Percentiles rank a stretch among this genome's conserved stretches.
Evolutionary conservation across 2,888 invertebrate species (phyloP).

Genomic region (Monochamus alternatus): DNA sequence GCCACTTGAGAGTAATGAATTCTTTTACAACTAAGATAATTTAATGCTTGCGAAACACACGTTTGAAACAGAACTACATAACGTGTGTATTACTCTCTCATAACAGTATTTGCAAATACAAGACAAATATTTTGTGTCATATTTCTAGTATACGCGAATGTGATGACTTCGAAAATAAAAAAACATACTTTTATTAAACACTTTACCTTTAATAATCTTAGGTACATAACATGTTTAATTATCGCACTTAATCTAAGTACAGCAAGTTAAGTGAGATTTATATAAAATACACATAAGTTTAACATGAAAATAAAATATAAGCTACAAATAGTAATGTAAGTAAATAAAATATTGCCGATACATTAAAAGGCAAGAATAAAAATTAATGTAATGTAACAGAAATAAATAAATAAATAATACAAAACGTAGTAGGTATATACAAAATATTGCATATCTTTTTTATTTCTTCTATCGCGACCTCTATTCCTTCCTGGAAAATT

Average conservation of each 20-base stretch:
- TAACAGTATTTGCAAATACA: too few species aligned
- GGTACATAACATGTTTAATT: not conserved
- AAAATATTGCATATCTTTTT: conserved; percentile 9
- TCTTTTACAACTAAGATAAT: conserved; percentile 14
- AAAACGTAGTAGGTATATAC: conserved; percentile 22
- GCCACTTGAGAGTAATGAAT: conserved; percentile 3
- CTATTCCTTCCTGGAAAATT: not conserved
- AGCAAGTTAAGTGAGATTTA: not conserved
- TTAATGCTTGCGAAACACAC: not conserved
- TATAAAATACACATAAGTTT: not conserved
- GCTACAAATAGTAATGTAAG: not conserved
- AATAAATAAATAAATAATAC: conserved; percentile 38
- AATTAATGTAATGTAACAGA: conserved; percentile 19
- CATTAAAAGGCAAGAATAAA: not conserved
- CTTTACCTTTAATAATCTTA: not conserved
- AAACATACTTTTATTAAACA: too few species aligned
- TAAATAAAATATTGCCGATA: not conserved
- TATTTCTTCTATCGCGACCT: conserved; percentile 8
- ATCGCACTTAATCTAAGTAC: not conserved
- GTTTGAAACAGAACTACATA: not conserved
- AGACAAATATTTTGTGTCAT: too few species aligned
- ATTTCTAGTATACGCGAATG: not conserved
- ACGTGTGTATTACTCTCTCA: too few species aligned
- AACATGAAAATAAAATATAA: not conserved
- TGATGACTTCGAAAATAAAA: too few species aligned